Conservation (phyloP, 1,140 invertebrate genomes). For the Andrena cerasifolii region DNA sequence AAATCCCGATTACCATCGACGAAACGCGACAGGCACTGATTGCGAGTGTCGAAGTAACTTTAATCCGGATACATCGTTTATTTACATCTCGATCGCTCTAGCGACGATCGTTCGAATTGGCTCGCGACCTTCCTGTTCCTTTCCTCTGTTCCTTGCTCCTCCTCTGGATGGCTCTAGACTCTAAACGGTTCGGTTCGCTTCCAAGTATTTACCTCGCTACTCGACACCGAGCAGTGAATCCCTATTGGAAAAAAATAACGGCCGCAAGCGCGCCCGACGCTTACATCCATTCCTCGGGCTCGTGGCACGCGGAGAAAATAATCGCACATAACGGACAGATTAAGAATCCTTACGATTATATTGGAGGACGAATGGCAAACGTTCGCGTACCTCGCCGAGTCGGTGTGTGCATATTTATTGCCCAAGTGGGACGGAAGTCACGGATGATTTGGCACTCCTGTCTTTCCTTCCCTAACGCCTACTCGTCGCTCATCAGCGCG, state of each 20-base stretch:
- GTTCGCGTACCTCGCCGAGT: constrained; percentile 58
- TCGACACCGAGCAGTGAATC: background rate
- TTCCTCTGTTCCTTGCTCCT: too few species aligned
- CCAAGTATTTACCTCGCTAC: too few species aligned
- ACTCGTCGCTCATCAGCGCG: background rate
- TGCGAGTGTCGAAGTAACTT: constrained; percentile 49
- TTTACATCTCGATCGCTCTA: constrained; percentile 23
- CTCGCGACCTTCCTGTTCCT: background rate
- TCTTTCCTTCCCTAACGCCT: constrained; percentile 39
- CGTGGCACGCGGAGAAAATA: constrained; percentile 9
- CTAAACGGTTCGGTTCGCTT: background rate
- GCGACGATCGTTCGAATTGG: constrained; percentile 13
- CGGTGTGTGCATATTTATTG: constrained; percentile 58
- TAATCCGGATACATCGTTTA: constrained; percentile 18
- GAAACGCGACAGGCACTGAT: constrained; percentile 51
- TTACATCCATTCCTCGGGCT: constrained; percentile 1
- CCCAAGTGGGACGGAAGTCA: constrained; percentile 71
- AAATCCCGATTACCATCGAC: constrained; percentile 27
- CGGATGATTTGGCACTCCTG: constrained; percentile 51
- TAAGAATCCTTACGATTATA: constrained; percentile 51
- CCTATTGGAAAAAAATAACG: constrained; percentile 23
- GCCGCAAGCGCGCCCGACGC: background rate
- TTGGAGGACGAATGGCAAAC: constrained; percentile 53
- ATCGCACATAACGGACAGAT: constrained; percentile 52
- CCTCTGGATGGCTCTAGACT: constrained; percentile 8